Evolutionary conservation across 2,797 vertebrate genomes (phyloP).

Genomic region (Sebastes vulpes): DNA sequence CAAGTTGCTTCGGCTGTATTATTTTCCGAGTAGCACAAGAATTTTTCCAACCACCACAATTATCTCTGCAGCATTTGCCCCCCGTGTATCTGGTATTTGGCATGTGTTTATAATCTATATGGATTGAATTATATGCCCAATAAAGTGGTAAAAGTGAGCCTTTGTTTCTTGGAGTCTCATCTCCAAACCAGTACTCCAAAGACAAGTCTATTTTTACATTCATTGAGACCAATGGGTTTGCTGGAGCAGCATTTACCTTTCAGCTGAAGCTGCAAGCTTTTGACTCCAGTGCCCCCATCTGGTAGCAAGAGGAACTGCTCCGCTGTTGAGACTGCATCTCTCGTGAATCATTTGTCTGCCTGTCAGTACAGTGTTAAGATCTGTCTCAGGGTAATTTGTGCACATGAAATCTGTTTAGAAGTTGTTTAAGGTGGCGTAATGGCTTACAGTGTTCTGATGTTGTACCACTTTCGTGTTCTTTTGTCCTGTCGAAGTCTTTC

Average conservation of each 20-base stretch:
- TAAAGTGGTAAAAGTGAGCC: constrained; percentile 18
- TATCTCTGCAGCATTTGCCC: neutral
- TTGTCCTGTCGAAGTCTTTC: neutral
- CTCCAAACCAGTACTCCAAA: constrained; percentile 23
- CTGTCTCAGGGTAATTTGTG: neutral
- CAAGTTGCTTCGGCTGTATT: neutral
- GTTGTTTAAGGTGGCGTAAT: neutral
- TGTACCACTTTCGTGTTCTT: neutral
- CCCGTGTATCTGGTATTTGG: neutral
- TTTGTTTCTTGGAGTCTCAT: constrained; percentile 41
- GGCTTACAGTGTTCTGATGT: neutral
- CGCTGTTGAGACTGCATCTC: neutral
- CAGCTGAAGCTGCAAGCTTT: constrained; percentile 3
- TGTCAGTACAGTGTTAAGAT: neutral
- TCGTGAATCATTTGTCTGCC: neutral
- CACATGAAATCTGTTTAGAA: neutral
- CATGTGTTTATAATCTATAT: constrained; percentile 1
- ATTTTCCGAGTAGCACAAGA: neutral
- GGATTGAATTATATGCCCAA: constrained; percentile 8
- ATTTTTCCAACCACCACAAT: constrained; percentile 9
- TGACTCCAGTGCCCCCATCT: constrained; percentile 59
- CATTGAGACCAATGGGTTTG: constrained; percentile 50
- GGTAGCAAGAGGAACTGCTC: constrained; percentile 41
- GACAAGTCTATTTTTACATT: constrained; percentile 47
- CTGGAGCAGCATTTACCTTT: constrained; percentile 1